Conservation (phyloP, 2,888 invertebrate genomes). For the Palloptera scutellata region DNA sequence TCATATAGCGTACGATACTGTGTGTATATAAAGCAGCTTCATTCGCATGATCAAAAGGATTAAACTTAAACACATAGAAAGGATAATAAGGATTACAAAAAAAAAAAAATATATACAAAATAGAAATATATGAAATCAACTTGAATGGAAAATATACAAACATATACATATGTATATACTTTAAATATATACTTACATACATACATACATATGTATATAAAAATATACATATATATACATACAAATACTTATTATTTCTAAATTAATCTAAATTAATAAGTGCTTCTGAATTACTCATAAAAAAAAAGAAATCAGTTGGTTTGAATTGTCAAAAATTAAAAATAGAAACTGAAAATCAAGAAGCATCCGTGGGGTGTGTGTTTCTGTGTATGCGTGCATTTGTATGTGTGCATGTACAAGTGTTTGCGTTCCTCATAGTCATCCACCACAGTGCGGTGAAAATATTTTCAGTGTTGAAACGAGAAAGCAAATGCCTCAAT, state of each 20-base stretch:
- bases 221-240: neutral
- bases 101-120: slow-evolving; percentile 29
- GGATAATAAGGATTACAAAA: slow-evolving; percentile 27
- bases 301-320: slow-evolving; percentile 22
- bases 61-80: neutral
- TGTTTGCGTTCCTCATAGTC: slow-evolving; percentile 16
- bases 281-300: slow-evolving; percentile 19
- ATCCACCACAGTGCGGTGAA: slow-evolving; percentile 34
- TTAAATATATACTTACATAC: slow-evolving; percentile 25
- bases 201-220: slow-evolving; percentile 20
- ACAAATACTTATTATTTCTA: neutral
- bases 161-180: slow-evolving; percentile 12
- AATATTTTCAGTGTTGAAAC: slow-evolving; percentile 36
- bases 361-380: slow-evolving; percentile 42
- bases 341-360: slow-evolving; percentile 60
- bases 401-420: slow-evolving; percentile 24
- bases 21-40: neutral
- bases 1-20: neutral
- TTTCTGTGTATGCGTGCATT: slow-evolving; percentile 33
- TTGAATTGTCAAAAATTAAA: slow-evolving; percentile 44
- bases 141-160: neutral
- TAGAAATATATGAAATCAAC: slow-evolving; percentile 34
- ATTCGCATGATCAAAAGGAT: neutral
- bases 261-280: slow-evolving; percentile 13
- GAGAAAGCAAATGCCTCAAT: slow-evolving; percentile 36